Evolutionary conservation across 2,797 vertebrate species (phyloP).

Genomic region (Lepilemur ruficaudatus): DNA sequence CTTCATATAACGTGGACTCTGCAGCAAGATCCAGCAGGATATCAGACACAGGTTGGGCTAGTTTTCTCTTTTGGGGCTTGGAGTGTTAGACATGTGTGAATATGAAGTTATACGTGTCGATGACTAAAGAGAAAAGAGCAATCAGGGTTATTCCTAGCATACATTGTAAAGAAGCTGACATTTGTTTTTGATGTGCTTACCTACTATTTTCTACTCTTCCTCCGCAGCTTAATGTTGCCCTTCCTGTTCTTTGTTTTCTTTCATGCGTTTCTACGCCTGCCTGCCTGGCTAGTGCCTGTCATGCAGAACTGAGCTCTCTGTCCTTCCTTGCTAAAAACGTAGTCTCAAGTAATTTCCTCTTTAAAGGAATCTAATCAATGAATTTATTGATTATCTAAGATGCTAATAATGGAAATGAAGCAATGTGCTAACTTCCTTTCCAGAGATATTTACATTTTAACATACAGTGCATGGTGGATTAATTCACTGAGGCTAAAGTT

Average conservation of each 20-base stretch:
- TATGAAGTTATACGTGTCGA: not conserved
- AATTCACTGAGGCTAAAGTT: not conserved
- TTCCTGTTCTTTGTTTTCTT: not conserved
- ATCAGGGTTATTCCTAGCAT: not conserved
- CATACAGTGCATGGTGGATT: not conserved
- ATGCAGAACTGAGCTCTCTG: not conserved
- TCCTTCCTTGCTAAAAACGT: not conserved
- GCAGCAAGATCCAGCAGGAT: not conserved
- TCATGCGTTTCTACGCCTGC: not conserved
- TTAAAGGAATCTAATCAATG: not conserved
- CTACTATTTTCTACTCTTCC: not conserved
- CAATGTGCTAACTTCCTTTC: not conserved
- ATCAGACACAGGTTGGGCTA: not conserved
- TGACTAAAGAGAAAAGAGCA: not conserved
- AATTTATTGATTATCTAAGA: not conserved
- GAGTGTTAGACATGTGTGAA: not conserved
- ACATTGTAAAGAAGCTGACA: not conserved
- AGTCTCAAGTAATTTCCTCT: not conserved
- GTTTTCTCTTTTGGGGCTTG: not conserved
- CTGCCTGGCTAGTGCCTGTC: not conserved
- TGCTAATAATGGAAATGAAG: conserved; percentile 8
- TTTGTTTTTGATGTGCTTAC: not conserved
- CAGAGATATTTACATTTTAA: not conserved
- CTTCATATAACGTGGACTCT: not conserved
- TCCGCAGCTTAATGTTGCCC: not conserved